phyloP scores from a whole-genome alignment of 2,888 invertebrate species.

The Diarsia rubi region DNA sequence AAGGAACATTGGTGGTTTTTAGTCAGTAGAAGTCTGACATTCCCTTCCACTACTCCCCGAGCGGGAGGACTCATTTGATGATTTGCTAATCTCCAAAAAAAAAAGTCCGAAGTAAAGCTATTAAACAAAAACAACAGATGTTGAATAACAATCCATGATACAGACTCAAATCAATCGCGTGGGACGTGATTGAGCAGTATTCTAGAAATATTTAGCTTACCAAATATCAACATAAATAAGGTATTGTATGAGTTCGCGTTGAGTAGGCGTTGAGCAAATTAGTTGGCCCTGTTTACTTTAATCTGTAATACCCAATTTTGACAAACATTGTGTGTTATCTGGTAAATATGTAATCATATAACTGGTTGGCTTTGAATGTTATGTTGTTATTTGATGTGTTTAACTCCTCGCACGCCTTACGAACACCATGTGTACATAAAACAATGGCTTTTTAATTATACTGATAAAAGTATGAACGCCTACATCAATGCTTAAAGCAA shows the following conservation, averaged over 20 bases:
- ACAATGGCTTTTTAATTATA: too few relatives aligned
- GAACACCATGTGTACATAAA: too few relatives aligned
- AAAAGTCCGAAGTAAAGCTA: too few relatives aligned
- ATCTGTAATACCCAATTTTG: conserved; percentile 19
- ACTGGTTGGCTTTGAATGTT: neutral
- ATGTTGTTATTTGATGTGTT: neutral
- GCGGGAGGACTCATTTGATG: too few relatives aligned
- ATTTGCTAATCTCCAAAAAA: too few relatives aligned
- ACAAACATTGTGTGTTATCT: neutral
- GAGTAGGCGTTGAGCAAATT: neutral
- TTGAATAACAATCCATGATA: neutral
- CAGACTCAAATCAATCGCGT: conserved; percentile 1
- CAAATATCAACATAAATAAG: conserved; percentile 16
- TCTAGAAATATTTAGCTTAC: conserved; percentile 29
- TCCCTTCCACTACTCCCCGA: too few relatives aligned
- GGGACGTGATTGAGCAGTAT: neutral
- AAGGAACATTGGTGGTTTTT: too few relatives aligned
- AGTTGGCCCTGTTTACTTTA: conserved; percentile 2
- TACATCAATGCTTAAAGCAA: too few relatives aligned
- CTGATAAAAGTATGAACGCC: too few relatives aligned
- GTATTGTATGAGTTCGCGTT: neutral
- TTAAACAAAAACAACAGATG: neutral
- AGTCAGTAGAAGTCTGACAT: too few relatives aligned
- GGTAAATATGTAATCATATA: neutral
- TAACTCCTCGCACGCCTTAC: too few relatives aligned